A percentile compares a stretch with the other conserved stretches of the same genome.
phyloP scores from a whole-genome alignment of 2,113 vertebrate species.

The Dipodomys stephensi region DNA sequence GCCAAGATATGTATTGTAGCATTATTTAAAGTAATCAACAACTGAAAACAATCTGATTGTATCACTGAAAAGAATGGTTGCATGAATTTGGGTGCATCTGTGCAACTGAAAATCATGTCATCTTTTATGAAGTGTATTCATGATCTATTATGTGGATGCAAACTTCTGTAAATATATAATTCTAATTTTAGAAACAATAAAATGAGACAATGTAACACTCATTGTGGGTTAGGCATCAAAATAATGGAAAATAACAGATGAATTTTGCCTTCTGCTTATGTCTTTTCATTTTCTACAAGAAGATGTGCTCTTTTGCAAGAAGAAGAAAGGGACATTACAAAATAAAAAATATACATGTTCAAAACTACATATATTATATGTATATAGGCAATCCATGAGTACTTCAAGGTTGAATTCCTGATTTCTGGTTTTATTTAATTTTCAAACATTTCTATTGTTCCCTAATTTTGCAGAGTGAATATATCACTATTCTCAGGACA shows the following conservation, averaged over 20 bases:
- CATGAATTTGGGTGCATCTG: not conserved
- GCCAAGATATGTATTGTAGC: not conserved
- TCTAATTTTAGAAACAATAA: not conserved
- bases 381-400: not conserved
- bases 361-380: not conserved
- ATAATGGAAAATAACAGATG: not conserved
- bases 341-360: not conserved
- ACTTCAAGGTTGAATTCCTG: not conserved
- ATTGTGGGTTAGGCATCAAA: not conserved
- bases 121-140: not conserved
- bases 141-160: not conserved
- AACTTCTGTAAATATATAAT: not conserved
- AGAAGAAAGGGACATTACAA: not conserved
- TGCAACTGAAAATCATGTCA: not conserved
- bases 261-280: not conserved
- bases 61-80: not conserved
- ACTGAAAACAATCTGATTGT: not conserved
- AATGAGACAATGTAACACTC: not conserved
- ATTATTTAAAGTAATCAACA: conserved; percentile 9
- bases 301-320: not conserved
- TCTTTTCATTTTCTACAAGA: not conserved
- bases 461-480: not conserved
- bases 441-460: not conserved
- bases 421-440: not conserved
- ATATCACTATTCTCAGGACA: not conserved